A percentile compares a stretch with the other conserved stretches of the same genome.
These are phyloP conservation scores for Poeciliopsis retropinna DNA, from an alignment of 2,113 vertebrate species.

Conservation along the genomic window DNA sequence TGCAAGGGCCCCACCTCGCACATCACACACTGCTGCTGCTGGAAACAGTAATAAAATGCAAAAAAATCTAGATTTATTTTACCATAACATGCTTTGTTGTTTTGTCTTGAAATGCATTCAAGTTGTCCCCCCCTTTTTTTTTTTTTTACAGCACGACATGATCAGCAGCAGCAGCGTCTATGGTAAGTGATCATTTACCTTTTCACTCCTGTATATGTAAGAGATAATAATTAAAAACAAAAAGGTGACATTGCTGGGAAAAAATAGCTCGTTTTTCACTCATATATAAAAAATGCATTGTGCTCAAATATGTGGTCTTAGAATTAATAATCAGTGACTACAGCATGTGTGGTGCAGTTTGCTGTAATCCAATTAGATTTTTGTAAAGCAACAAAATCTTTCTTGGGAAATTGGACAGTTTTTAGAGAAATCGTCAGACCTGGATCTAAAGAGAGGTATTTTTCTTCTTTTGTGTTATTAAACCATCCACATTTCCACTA, in stretches of 20 bases:
- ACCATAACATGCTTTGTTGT: conserved; percentile 56
- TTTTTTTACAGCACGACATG: conserved; percentile 91
- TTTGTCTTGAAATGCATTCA: conserved; percentile 81
- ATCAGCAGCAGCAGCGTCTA: conserved; percentile 99
- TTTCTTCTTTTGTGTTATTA: too few species aligned
- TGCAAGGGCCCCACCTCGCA: conserved; percentile 3
- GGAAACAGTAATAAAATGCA: too few species aligned
- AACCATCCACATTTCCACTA: neutral
- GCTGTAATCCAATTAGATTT: neutral
- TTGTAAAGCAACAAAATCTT: neutral
- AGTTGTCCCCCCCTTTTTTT: conserved; percentile 80
- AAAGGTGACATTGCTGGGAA: conserved; percentile 66
- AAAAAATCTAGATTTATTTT: too few species aligned
- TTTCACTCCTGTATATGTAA: conserved; percentile 32
- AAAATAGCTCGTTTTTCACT: neutral
- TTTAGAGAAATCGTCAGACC: neutral
- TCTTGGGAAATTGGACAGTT: too few species aligned
- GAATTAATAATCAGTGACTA: conserved; percentile 24
- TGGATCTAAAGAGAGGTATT: neutral
- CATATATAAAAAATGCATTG: neutral
- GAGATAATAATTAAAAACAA: neutral
- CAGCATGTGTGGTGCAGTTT: conserved; percentile 8
- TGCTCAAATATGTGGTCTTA: neutral
- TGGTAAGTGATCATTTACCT: conserved; percentile 88
- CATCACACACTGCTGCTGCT: neutral